Evolutionary conservation across 2,113 vertebrate genomes (phyloP).

Genomic region (Bufo bufo): DNA sequence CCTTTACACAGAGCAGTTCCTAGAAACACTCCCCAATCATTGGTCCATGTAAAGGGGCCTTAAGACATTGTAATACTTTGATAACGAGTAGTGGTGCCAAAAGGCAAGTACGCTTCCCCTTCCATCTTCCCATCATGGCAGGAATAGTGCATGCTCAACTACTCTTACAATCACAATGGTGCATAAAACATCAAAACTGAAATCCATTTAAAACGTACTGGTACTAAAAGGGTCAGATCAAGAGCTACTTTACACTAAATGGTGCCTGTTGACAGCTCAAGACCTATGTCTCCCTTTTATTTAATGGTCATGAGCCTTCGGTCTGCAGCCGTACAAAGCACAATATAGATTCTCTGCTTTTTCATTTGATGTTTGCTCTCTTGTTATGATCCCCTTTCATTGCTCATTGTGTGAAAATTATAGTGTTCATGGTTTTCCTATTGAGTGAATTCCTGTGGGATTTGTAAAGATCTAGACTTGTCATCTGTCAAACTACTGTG

Average conservation of each 20-base stretch:
- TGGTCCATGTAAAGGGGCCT: no score
- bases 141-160: no score
- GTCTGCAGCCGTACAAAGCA: conserved; percentile 10
- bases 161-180: no score
- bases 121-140: no score
- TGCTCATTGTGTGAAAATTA: not conserved
- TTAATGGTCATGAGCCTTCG: conserved; percentile 18
- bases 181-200: not conserved
- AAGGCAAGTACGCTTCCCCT: no score
- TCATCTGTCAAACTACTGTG: not conserved
- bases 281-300: not conserved
- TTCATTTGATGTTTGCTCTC: conserved; percentile 30
- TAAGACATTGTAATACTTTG: no score
- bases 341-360: conserved; percentile 34
- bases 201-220: not conserved
- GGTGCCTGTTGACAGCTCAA: not conserved
- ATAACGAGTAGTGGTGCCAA: no score
- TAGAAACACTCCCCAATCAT: no score
- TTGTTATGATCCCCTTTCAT: not conserved
- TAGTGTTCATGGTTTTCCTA: conserved; percentile 8
- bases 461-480: conserved; percentile 39
- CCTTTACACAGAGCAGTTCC: no score
- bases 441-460: not conserved
- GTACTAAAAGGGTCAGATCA: not conserved
- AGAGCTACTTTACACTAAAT: not conserved